These are phyloP conservation scores for Falco cherrug DNA, from an alignment of 2,797 vertebrate genomes.

Conservation along the genomic window DNA sequence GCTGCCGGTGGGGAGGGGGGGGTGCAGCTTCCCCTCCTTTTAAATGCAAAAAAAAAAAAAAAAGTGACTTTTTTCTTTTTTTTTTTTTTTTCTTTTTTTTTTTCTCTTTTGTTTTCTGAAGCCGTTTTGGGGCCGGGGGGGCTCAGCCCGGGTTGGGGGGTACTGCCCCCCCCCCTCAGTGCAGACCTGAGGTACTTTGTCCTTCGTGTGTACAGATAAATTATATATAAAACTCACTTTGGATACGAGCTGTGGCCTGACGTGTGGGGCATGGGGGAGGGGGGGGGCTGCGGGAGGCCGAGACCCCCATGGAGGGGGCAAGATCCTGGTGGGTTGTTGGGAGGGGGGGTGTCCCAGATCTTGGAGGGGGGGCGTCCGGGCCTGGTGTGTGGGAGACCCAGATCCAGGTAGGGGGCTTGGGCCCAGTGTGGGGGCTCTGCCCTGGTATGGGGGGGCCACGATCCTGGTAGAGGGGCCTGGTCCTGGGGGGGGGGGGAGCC, in stretches of 20 bases:
- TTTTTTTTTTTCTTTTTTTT: background rate
- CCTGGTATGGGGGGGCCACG: no score
- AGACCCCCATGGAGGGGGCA: no score
- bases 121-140: background rate
- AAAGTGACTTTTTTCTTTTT: background rate
- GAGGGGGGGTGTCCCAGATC: no score
- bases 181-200: slow-evolving; percentile 32
- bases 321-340: no score
- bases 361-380: no score
- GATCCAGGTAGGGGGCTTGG: no score
- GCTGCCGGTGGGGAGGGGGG: background rate
- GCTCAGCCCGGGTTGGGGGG: no score
- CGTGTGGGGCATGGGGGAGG: background rate
- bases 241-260: slow-evolving; percentile 15
- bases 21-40: background rate
- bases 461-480: no score
- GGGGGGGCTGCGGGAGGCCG: no score
- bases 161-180: background rate
- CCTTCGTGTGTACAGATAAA: slow-evolving; percentile 56
- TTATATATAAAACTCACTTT: slow-evolving; percentile 68
- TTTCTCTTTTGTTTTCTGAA: background rate
- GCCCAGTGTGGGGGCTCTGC: no score
- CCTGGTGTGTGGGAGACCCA: no score
- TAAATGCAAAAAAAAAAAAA: slow-evolving; percentile 14
- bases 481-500: no score